These are phyloP conservation scores for Centropus unirufus DNA, from an alignment of 2,113 vertebrate genomes.

Conservation along the genomic window DNA sequence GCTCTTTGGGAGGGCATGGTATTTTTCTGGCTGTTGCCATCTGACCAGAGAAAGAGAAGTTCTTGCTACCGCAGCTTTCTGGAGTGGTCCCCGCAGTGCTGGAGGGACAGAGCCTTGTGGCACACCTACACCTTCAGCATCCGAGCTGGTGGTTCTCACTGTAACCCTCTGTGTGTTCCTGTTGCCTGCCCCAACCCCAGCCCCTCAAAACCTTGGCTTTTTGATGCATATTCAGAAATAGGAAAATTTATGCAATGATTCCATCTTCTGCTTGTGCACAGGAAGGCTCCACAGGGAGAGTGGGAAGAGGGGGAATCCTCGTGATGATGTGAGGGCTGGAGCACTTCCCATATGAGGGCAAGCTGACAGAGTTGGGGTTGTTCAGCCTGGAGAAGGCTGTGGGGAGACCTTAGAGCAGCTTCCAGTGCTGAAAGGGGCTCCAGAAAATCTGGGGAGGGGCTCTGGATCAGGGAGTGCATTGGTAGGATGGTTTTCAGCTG, in stretches of 20 bases:
- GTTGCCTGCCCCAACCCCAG: fast-evolving
- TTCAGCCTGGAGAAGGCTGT: too few relatives aligned
- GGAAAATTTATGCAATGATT: fast-evolving
- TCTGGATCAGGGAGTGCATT: too few relatives aligned
- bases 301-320: background rate
- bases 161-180: background rate
- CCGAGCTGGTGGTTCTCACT: background rate
- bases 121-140: background rate
- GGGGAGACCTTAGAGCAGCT: too few relatives aligned
- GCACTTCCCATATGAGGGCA: too few relatives aligned
- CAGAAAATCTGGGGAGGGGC: too few relatives aligned
- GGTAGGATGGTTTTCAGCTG: too few relatives aligned
- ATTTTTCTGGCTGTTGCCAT: background rate
- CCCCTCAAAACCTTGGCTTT: background rate
- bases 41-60: background rate
- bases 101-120: background rate
- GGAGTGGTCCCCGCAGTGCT: background rate
- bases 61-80: background rate
- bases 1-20: background rate
- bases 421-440: too few relatives aligned
- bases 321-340: too few relatives aligned
- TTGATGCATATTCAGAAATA: background rate
- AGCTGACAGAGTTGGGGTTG: too few relatives aligned
- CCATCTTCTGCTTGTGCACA: background rate
- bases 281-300: background rate